Base-by-base conservation (phyloP, 2,113 vertebrate genomes). In the Pampusana beccarii region DNA sequence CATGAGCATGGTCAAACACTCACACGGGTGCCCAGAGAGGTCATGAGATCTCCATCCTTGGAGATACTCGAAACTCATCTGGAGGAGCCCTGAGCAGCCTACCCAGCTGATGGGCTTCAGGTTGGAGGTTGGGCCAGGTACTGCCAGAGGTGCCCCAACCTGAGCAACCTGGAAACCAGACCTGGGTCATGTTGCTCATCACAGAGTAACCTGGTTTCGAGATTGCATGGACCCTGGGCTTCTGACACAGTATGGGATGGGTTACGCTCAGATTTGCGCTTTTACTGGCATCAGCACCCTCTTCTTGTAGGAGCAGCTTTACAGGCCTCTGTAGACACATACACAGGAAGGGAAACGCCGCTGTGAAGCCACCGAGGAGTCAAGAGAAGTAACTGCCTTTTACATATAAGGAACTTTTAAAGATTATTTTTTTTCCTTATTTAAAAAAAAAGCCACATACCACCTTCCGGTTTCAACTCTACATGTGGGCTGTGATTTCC, bases 81-180 rank as follows among this genome's bases (percentile, higher is more conserved):
- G 44, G 44, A 19, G 44, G 44, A 46, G 44, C 44, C 44, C 42
- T 50, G 26, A 42, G 82, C 29, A 80, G 31, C 48, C 13, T 1
- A 1, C 17, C n/a, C 0, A 1, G 15, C 21, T 25, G 36, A 16
- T 0, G 1, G 9, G 31, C 67, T 60, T 51, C 2, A 11, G 66
- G 58, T 1, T 1, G 36, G 28, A 83, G 24, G 19, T 60, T 64
- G 25, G 33, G 31, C 13, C 11, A 14, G 26, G 7, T 46, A 16
- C 38, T 5, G 9, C 44, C 73, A 73, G 64, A 57, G 25, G 4
- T 66, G 13, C 26, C 81, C 51, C 60, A 18, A 21, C 23, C 26
- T n/a, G 61, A 82, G 26, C 0, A 0, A 18, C 26, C 24, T 3
- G 1, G 46, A 73, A 70, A 65, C 14, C 14, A 28, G 25, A 25